phyloP scores from a whole-genome alignment of 2,888 invertebrate genomes.

The Leucophenga montana region DNA sequence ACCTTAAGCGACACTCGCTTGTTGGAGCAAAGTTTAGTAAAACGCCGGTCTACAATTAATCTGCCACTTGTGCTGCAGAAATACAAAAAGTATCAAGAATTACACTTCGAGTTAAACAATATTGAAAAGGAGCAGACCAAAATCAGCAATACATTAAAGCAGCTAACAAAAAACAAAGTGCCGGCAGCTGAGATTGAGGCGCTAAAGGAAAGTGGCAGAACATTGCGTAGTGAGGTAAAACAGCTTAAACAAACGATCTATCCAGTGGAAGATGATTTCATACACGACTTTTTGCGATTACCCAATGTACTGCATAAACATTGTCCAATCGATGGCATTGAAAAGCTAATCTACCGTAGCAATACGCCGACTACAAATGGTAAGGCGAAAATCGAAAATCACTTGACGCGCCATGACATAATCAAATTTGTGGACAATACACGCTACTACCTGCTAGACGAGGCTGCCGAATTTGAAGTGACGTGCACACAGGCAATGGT shows the following conservation, averaged over 20 bases:
- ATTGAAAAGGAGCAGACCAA: slow-evolving; percentile 76
- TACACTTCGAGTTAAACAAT: slow-evolving; percentile 74
- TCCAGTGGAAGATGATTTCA: slow-evolving; percentile 82
- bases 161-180: slow-evolving; percentile 68
- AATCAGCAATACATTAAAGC: slow-evolving; percentile 74
- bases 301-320: slow-evolving; percentile 81
- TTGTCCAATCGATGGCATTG: slow-evolving; percentile 74
- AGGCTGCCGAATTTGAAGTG: slow-evolving; percentile 83
- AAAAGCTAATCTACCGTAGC: slow-evolving; percentile 63
- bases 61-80: slow-evolving; percentile 76
- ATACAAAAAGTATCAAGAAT: slow-evolving; percentile 78
- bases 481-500: slow-evolving; percentile 64
- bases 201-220: slow-evolving; percentile 76
- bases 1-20: slow-evolving; percentile 74
- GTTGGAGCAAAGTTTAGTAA: slow-evolving; percentile 76
- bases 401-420: slow-evolving; percentile 63
- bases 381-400: slow-evolving; percentile 56
- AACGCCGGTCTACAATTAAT: slow-evolving; percentile 76
- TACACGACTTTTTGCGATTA: slow-evolving; percentile 78
- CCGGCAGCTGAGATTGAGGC: slow-evolving; percentile 70
- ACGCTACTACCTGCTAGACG: slow-evolving; percentile 79
- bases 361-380: slow-evolving; percentile 26
- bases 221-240: slow-evolving; percentile 79
- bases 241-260: slow-evolving; percentile 78
- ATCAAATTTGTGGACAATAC: slow-evolving; percentile 73